phyloP scores from a whole-genome alignment of 2,888 invertebrate genomes.

The Hylaea fasciaria region DNA sequence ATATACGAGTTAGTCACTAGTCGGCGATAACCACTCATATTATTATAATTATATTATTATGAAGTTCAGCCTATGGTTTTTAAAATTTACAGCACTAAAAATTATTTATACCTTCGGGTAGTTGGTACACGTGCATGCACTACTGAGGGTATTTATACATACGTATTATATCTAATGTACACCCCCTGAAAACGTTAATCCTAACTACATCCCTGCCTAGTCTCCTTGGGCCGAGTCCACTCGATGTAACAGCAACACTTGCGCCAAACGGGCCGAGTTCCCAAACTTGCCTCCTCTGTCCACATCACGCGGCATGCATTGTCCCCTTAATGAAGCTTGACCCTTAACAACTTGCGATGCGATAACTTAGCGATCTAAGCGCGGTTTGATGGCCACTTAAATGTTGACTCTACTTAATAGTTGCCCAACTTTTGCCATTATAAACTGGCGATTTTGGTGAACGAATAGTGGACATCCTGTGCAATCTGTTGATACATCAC shows the following conservation, averaged over 20 bases:
- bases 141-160: too few relatives aligned
- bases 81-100: too few relatives aligned
- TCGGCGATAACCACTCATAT: too few relatives aligned
- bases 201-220: slow-evolving; percentile 33
- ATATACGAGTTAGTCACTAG: too few relatives aligned
- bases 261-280: slow-evolving; percentile 75
- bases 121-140: too few relatives aligned
- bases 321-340: slow-evolving; percentile 80
- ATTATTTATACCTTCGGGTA: too few relatives aligned
- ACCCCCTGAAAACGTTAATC: slow-evolving; percentile 2
- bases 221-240: slow-evolving; percentile 51
- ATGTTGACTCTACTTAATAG: slow-evolving; percentile 70
- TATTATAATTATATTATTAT: too few relatives aligned
- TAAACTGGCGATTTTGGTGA: slow-evolving; percentile 61
- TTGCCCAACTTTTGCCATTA: slow-evolving; percentile 70
- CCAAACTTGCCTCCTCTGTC: slow-evolving; percentile 55
- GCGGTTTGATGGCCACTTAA: slow-evolving; percentile 79
- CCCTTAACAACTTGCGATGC: slow-evolving; percentile 65
- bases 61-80: too few relatives aligned
- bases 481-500: too few relatives aligned
- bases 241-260: slow-evolving; percentile 74
- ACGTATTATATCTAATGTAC: too few relatives aligned
- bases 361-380: slow-evolving; percentile 79
- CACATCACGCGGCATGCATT: slow-evolving; percentile 75
- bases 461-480: slow-evolving; percentile 38